Evolutionary conservation across 1,140 invertebrate genomes (phyloP), one percentile per base, ranked within the genome.

Genomic region (Neodiprion lecontei): DNA sequence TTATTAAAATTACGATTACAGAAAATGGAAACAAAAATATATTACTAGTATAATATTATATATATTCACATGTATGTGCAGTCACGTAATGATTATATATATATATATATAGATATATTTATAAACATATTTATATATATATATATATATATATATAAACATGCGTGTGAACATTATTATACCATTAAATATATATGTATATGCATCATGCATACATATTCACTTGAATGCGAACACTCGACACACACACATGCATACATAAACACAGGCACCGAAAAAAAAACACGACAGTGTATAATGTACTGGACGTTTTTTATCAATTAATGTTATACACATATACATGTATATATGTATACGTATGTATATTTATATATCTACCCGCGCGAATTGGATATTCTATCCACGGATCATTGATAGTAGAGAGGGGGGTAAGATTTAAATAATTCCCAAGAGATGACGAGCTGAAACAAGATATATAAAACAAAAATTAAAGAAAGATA

Each of bases 31-130:
- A 74, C 66, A 40, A 40, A 40, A 40, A 40, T 40, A 40, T 40
- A 84, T 84, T 83, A 83, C 83, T 76, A 85, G 84, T 85, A 81
- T 82, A 67, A 84, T 81, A 84, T 82, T 82, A 83, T 83, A 84
- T 84, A 80, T 83, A 84, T 85, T 84, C 79, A 82, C 76, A 84
- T 84, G 77, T 83, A 84, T 82, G 80, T 84, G 67, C 11, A 47
- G 80, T 81, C 80, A 79, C 79, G 80, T 81, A 81, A 81, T 78
- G 78, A 79, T 81, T 79, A 81, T 79, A 40, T 40, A 5, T 40
- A 40, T n/a, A n/a, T n/a, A n/a, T 40, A 40, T 40, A 40, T 40
- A 40, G 1, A 40, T 40, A 40, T 40, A 40, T 21, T 21, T 21
- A 21, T 21, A 0, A 21, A 21, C 17, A 21, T 79, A 81, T 79